Percentiles rank a stretch among this genome's conserved stretches.
Evolutionary conservation across 2,113 vertebrate species (phyloP).

Genomic region (Thermophis baileyi): DNA sequence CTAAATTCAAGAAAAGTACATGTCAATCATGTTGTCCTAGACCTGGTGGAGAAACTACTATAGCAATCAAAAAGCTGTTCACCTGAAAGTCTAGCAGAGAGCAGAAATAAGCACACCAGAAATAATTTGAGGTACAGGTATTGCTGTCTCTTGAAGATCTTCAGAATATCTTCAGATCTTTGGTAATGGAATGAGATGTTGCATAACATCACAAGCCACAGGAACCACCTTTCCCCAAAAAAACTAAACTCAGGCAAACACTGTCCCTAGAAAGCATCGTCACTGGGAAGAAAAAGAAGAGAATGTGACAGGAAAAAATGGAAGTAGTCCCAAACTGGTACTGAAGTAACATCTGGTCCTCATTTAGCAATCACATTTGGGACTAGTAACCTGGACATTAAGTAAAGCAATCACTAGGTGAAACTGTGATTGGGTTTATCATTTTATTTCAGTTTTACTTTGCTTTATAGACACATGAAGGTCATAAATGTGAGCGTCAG

Average conservation of each 20-base stretch:
- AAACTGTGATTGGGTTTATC: neutral
- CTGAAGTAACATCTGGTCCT: neutral
- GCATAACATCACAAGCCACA: neutral
- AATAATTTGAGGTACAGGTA: neutral
- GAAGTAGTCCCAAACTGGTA: neutral
- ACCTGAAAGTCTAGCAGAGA: neutral
- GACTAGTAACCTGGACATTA: neutral
- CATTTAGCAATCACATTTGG: neutral
- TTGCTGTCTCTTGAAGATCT: neutral
- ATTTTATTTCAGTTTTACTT: neutral
- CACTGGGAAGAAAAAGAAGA: neutral
- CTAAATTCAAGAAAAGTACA: neutral
- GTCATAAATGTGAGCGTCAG: neutral
- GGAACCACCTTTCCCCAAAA: too few species aligned
- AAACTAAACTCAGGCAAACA: too few species aligned
- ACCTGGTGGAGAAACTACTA: neutral
- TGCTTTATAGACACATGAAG: neutral
- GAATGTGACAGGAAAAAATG: neutral
- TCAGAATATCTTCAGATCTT: too few species aligned
- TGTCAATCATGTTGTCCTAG: neutral
- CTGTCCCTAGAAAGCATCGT: neutral
- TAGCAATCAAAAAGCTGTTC: neutral
- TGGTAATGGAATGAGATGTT: neutral
- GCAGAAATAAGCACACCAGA: neutral
- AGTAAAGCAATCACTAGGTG: neutral